Conservation (phyloP, 1,140 invertebrate species). For the Drosophila paulistorum region DNA sequence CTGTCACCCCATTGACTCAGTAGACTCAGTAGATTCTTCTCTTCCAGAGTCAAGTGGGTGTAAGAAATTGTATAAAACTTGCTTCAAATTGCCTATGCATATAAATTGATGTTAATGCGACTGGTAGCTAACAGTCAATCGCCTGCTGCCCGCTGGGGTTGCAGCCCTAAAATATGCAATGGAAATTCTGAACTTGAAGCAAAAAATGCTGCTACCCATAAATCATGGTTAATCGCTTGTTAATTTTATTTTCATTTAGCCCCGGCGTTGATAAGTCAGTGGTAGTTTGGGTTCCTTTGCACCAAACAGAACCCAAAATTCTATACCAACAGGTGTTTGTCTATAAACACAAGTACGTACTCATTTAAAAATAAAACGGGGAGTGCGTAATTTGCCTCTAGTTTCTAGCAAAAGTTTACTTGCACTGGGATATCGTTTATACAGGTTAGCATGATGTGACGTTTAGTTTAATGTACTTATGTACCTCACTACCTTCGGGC, state of each 20-base stretch:
- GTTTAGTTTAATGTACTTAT: background rate
- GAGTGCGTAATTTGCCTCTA: slow-evolving; percentile 13
- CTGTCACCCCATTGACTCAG: slow-evolving; percentile 54
- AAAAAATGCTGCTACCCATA: slow-evolving; percentile 16
- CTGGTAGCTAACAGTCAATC: slow-evolving; percentile 16
- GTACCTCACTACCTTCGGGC: background rate
- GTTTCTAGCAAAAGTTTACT: slow-evolving; percentile 12
- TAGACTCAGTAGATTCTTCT: slow-evolving; percentile 35
- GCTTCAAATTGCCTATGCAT: slow-evolving; percentile 83
- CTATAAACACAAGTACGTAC: background rate
- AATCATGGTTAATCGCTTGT: slow-evolving; percentile 55
- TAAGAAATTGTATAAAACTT: slow-evolving; percentile 83
- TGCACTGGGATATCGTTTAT: slow-evolving; percentile 20
- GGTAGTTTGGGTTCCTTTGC: slow-evolving; percentile 16
- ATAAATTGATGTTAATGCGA: slow-evolving; percentile 83
- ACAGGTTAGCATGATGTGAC: background rate
- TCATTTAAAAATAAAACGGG: too few species aligned
- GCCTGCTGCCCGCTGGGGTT: background rate
- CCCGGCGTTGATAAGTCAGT: slow-evolving; percentile 9
- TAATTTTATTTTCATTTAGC: slow-evolving; percentile 35
- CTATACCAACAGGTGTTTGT: slow-evolving; percentile 49
- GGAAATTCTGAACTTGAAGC: slow-evolving; percentile 4
- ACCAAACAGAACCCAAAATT: background rate
- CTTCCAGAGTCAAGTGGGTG: slow-evolving; percentile 77
- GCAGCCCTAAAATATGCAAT: slow-evolving; percentile 60